A percentile compares a stretch with the other conserved stretches of the same genome.
Evolutionary conservation across 2,797 vertebrate species (phyloP).

Genomic region (Sebastes hopkinsi): DNA sequence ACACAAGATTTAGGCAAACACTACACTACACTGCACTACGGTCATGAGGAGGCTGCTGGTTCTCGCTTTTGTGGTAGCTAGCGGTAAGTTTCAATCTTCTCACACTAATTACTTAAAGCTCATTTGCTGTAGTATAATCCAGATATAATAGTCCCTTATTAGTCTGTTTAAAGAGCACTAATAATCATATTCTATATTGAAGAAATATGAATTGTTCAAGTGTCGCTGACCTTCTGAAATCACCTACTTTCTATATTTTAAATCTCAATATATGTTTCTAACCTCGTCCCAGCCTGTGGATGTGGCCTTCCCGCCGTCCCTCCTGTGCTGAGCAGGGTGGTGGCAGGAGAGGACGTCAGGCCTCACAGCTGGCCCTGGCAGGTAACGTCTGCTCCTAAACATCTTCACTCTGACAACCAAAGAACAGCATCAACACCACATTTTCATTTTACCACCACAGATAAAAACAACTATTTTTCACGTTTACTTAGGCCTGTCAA

Average conservation of each 20-base stretch:
- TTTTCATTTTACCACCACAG: neutral
- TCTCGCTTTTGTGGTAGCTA: conserved; percentile 34
- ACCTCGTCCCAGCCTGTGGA: conserved; percentile 42
- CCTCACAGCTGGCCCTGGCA: conserved; percentile 74
- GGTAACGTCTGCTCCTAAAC: conserved; percentile 19
- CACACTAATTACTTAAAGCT: neutral
- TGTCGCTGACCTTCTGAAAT: neutral
- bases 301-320: conserved; percentile 55
- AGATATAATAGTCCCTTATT: neutral
- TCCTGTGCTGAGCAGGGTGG: conserved; percentile 55
- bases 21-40: neutral
- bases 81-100: conserved; percentile 39
- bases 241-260: neutral
- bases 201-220: neutral
- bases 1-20: neutral
- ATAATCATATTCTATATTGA: neutral
- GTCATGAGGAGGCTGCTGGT: conserved; percentile 57
- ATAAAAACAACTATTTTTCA: neutral
- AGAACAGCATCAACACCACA: neutral
- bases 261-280: neutral
- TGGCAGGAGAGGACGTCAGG: conserved; percentile 50
- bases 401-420: neutral
- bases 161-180: neutral
- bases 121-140: neutral
- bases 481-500: too few relatives aligned